Conservation (phyloP, 2,888 invertebrate genomes). For the Octodonta nipae region DNA sequence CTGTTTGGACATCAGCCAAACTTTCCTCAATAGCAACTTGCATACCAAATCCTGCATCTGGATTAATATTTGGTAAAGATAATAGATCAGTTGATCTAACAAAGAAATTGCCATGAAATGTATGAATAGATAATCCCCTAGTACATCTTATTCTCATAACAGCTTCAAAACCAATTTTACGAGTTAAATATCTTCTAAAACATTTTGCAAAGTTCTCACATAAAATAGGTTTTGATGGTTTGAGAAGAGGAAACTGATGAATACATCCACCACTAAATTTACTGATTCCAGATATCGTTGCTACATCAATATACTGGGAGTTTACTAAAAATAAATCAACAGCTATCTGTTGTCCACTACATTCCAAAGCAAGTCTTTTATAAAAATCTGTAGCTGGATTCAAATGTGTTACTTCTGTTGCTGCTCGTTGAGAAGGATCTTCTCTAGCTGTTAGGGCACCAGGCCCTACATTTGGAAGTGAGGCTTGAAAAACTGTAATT, state of each 20-base stretch:
- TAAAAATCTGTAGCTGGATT: conserved; percentile 96
- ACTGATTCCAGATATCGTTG: conserved; percentile 84
- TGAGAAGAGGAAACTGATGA: conserved; percentile 83
- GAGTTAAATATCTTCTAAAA: conserved; percentile 76
- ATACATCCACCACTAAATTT: conserved; percentile 84
- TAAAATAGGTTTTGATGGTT: conserved; percentile 53
- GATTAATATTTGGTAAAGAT: conserved; percentile 92
- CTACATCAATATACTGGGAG: conserved; percentile 85
- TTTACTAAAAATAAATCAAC: conserved; percentile 91
- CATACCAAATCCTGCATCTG: conserved; percentile 96
- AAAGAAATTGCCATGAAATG: conserved; percentile 99
- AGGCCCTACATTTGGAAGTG: conserved; percentile 75
- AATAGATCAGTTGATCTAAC: conserved; percentile 93
- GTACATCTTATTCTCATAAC: conserved; percentile 90
- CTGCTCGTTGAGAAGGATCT: conserved; percentile 71
- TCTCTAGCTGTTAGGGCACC: conserved; percentile 77
- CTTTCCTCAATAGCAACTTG: conserved; percentile 91
- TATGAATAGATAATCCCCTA: conserved; percentile 84
- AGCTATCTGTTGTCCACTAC: conserved; percentile 89
- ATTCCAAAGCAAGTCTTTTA: conserved; percentile 89
- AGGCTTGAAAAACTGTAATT: conserved; percentile 85
- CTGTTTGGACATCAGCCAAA: conserved; percentile 69
- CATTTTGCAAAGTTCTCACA: conserved; percentile 62
- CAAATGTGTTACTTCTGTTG: conserved; percentile 71
- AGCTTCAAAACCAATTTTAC: conserved; percentile 97